Conservation (phyloP, 2,113 vertebrate species). For the Onychostruthus taczanowskii region DNA sequence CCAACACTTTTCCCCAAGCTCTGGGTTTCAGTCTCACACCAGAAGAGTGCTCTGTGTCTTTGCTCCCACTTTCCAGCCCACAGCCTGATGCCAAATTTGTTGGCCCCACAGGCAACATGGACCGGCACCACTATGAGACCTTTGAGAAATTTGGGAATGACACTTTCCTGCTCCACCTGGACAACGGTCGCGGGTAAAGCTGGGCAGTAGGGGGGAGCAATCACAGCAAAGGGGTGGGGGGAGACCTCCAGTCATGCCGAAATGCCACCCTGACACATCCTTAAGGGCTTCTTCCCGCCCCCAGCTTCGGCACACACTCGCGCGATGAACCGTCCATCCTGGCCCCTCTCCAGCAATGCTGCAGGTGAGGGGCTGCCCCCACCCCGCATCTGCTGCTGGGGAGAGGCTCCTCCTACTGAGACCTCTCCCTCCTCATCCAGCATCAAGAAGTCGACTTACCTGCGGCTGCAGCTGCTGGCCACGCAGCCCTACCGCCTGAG, state of each 20-base stretch:
- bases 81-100: not conserved
- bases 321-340: constrained; percentile 82
- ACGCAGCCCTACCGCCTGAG: constrained; percentile 73
- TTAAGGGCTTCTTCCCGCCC: not conserved
- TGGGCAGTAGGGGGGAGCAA: not conserved
- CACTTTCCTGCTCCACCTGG: constrained; percentile 83
- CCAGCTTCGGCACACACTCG: constrained; percentile 83
- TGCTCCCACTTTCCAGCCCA: not conserved
- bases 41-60: rapidly evolving
- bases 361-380: constrained; percentile 69
- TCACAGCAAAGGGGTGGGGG: not conserved
- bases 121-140: constrained; percentile 86
- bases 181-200: constrained; percentile 82
- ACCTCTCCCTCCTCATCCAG: constrained; percentile 26
- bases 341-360: constrained; percentile 79
- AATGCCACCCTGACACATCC: not conserved
- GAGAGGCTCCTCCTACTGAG: not conserved
- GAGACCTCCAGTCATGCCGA: rapidly evolving
- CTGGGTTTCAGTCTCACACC: not conserved
- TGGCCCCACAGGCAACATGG: constrained; percentile 80
- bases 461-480: constrained; percentile 74
- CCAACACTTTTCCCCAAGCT: not conserved
- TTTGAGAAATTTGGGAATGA: constrained; percentile 87
- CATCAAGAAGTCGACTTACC: constrained; percentile 77
- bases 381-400: rapidly evolving